Evolutionary conservation across 2,113 vertebrate genomes (phyloP).

Genomic region (Micronycteris hirsuta): DNA sequence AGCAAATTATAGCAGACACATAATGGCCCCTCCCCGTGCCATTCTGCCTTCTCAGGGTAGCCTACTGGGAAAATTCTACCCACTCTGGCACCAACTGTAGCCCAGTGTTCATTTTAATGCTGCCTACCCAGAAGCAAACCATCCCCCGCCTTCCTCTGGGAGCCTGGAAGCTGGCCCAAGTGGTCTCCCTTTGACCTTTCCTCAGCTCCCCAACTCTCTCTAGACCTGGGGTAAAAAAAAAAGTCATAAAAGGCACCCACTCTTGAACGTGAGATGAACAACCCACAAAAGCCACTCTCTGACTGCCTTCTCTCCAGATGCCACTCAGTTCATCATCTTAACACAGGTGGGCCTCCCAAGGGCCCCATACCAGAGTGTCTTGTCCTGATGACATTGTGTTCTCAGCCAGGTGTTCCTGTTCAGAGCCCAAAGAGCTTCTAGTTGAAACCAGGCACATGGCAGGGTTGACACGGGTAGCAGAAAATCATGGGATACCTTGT

Average conservation of each 20-base stretch:
- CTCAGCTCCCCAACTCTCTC: background rate
- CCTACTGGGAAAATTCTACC: background rate
- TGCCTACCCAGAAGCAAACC: background rate
- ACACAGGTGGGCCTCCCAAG: background rate
- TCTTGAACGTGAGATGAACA: background rate
- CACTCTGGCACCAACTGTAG: background rate
- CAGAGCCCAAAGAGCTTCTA: background rate
- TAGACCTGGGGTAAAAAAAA: background rate
- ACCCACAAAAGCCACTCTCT: background rate
- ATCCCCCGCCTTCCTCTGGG: background rate
- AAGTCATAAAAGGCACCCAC: background rate
- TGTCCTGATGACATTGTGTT: background rate
- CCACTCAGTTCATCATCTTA: background rate
- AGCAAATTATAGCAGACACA: background rate
- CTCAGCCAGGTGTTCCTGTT: background rate
- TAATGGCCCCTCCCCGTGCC: background rate
- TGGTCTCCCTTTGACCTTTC: background rate
- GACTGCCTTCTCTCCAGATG: background rate
- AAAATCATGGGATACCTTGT: background rate
- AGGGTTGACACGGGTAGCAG: background rate
- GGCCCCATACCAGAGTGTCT: background rate
- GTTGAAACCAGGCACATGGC: background rate
- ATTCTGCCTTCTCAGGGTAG: background rate
- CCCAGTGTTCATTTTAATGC: background rate
- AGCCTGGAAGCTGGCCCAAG: fast-evolving